These are phyloP conservation scores for Uloborus diversus DNA, from an alignment of 1,140 invertebrate species.

Conservation along the genomic window DNA sequence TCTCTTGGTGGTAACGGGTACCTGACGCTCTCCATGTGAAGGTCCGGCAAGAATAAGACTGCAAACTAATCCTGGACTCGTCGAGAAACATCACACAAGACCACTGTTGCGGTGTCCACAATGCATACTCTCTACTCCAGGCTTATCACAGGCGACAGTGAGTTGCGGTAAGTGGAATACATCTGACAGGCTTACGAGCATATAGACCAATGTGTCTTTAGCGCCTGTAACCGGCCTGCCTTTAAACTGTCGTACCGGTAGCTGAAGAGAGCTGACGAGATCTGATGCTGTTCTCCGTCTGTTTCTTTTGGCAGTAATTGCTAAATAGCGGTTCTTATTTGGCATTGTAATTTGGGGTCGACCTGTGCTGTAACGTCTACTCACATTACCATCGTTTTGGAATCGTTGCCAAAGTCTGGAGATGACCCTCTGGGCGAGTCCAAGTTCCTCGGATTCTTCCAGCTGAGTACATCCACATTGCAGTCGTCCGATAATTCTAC, in stretches of 20 bases:
- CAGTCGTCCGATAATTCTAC: slow-evolving; percentile 3
- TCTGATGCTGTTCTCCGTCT: not conserved
- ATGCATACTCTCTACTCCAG: not conserved
- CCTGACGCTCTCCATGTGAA: not conserved
- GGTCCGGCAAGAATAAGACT: not conserved
- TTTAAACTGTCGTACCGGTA: slow-evolving; percentile 2
- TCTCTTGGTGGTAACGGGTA: not conserved
- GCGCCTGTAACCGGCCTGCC: not conserved
- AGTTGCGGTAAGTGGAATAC: not conserved
- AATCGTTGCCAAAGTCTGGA: not conserved
- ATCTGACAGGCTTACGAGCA: not conserved
- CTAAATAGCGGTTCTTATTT: not conserved
- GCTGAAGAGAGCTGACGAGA: not conserved
- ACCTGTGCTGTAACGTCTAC: not conserved
- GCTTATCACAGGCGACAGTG: not conserved
- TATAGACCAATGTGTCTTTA: not conserved
- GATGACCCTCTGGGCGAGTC: slow-evolving; percentile 1
- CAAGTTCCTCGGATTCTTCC: slow-evolving; percentile 4
- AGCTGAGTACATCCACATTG: not conserved
- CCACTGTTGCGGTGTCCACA: slow-evolving; percentile 6
- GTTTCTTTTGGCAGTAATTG: slow-evolving; percentile 1
- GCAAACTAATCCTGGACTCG: not conserved
- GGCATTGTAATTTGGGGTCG: not conserved
- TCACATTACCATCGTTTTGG: not conserved
- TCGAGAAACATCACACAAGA: not conserved